phyloP scores from a whole-genome alignment of 2,888 invertebrate genomes.

The Atethmia centrago region DNA sequence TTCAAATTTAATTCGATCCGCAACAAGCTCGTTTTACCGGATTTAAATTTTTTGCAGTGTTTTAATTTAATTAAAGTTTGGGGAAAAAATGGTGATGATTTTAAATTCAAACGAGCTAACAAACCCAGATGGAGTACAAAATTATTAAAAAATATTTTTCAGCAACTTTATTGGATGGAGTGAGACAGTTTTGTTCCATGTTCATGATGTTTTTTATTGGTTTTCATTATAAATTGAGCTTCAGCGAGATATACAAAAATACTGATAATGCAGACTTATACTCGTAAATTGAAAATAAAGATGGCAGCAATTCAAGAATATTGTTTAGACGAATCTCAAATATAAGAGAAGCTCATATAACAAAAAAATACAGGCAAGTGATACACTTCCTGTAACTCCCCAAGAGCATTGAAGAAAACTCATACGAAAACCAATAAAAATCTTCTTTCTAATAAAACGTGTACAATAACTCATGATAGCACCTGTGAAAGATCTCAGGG shows the following conservation, averaged over 20 bases:
- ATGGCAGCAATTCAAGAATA: neutral
- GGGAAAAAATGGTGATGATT: conserved; percentile 59
- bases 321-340: neutral
- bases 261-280: neutral
- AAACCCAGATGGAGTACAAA: conserved; percentile 53
- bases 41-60: conserved; percentile 67
- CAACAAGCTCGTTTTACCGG: conserved; percentile 61
- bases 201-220: conserved; percentile 30
- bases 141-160: conserved; percentile 51
- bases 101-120: conserved; percentile 66
- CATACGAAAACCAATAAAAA: conserved; percentile 62
- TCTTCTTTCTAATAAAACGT: conserved; percentile 79
- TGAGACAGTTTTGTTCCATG: conserved; percentile 35
- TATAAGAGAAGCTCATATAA: neutral
- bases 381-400: conserved; percentile 35
- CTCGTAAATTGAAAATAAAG: conserved; percentile 6
- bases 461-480: conserved; percentile 83
- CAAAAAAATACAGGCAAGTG: conserved; percentile 22
- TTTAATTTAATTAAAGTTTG: conserved; percentile 67
- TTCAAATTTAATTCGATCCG: conserved; percentile 81
- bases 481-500: conserved; percentile 83
- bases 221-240: conserved; percentile 27
- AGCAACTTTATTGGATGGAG: conserved; percentile 30
- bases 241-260: neutral
- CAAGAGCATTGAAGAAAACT: conserved; percentile 51